Conservation (phyloP, 2,113 vertebrate species). For the Hassar affinis region DNA sequence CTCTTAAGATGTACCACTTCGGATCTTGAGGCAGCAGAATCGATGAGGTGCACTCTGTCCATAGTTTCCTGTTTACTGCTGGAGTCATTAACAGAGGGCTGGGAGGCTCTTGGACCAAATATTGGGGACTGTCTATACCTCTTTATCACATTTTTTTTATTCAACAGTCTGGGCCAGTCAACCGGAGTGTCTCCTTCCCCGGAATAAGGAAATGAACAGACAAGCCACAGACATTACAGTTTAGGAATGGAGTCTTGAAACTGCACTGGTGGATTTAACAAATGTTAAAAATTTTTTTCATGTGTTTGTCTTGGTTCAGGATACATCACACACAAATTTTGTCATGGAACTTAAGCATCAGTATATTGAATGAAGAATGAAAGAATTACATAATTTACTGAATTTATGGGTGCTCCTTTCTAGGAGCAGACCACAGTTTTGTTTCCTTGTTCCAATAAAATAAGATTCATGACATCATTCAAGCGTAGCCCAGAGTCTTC, state of each 20-base stretch:
- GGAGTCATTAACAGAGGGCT: slow-evolving; percentile 48
- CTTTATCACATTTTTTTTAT: slow-evolving; percentile 23
- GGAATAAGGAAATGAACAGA: slow-evolving; percentile 14
- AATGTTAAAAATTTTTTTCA: background rate
- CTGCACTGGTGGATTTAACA: background rate
- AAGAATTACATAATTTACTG: background rate
- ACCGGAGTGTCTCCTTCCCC: slow-evolving; percentile 29
- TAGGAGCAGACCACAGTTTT: background rate
- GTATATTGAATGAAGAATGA: background rate
- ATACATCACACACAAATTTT: background rate
- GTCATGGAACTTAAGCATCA: background rate
- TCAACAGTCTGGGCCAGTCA: slow-evolving; percentile 37
- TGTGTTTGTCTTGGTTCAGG: background rate
- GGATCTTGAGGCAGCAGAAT: slow-evolving; percentile 39
- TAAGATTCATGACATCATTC: background rate
- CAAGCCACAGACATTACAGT: slow-evolving; percentile 14
- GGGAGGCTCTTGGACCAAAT: slow-evolving; percentile 42
- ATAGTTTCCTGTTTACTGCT: slow-evolving; percentile 55
- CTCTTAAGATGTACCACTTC: slow-evolving; percentile 51
- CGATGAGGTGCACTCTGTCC: slow-evolving; percentile 51
- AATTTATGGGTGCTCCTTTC: background rate
- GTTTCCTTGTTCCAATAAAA: slow-evolving; percentile 11
- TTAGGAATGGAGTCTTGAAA: background rate
- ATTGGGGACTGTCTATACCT: slow-evolving; percentile 43
- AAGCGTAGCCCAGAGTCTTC: background rate